phyloP scores from a whole-genome alignment of 1,140 invertebrate genomes.

The Drosophila carrolli region DNA sequence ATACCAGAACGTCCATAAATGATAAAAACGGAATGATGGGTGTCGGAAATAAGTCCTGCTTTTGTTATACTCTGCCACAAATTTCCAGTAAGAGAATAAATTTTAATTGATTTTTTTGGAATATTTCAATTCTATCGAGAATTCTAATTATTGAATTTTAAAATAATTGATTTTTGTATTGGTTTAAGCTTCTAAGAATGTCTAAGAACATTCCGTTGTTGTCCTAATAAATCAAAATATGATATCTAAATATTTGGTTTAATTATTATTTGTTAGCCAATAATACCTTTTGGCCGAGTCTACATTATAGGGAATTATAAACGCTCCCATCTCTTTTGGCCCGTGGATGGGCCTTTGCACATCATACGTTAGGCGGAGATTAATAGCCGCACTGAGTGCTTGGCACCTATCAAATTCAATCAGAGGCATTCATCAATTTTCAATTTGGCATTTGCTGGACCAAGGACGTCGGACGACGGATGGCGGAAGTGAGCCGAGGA shows the following conservation, averaged over 20 bases:
- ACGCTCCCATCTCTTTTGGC: not conserved
- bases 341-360: conserved; percentile 15
- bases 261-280: not conserved
- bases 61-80: not conserved
- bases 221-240: too few species aligned
- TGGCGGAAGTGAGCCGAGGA: not conserved
- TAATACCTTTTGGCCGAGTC: not conserved
- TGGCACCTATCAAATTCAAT: conserved; percentile 83
- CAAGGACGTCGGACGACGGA: conserved; percentile 6
- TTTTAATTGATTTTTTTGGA: too few species aligned
- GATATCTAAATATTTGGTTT: not conserved
- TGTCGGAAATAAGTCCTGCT: not conserved
- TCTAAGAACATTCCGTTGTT: too few species aligned
- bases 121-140: too few species aligned
- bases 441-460: conserved; percentile 71
- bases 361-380: conserved; percentile 77
- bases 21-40: conserved; percentile 6
- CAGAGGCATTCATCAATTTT: conserved; percentile 83
- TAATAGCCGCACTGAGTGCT: conserved; percentile 81
- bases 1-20: conserved; percentile 16
- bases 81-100: not conserved
- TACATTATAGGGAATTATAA: conserved; percentile 3
- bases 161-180: too few species aligned
- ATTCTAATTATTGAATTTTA: too few species aligned
- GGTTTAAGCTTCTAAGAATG: not conserved